Conservation (phyloP, 2,113 vertebrate genomes). For the Nothobranchius furzeri region DNA sequence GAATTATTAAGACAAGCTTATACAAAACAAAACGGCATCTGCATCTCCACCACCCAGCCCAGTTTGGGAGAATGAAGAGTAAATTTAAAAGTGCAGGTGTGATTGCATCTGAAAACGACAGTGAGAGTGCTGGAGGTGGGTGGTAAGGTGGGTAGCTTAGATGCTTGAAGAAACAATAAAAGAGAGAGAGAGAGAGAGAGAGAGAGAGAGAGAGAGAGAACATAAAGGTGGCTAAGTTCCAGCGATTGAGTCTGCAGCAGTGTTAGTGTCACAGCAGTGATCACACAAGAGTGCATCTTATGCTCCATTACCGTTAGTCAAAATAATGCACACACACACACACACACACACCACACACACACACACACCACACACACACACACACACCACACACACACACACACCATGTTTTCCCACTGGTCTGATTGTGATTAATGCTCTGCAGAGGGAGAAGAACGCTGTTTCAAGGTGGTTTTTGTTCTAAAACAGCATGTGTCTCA, state of each 20-base stretch:
- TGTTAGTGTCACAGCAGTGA: constrained; percentile 62
- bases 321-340: constrained; percentile 2
- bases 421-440: constrained; percentile 80
- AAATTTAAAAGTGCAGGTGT: background rate
- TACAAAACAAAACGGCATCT: background rate
- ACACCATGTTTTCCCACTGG: constrained; percentile 17
- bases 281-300: constrained; percentile 69
- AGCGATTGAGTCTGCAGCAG: constrained; percentile 53
- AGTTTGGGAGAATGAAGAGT: constrained; percentile 2
- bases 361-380: too few relatives aligned
- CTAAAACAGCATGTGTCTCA: constrained; percentile 64
- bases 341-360: too few relatives aligned
- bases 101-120: constrained; percentile 7
- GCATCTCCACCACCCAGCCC: background rate
- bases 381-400: constrained; percentile 29
- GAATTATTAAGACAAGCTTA: constrained; percentile 27
- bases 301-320: constrained; percentile 75
- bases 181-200: background rate
- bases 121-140: background rate
- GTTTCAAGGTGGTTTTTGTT: constrained; percentile 81
- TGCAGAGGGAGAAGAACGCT: constrained; percentile 52
- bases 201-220: background rate
- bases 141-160: background rate
- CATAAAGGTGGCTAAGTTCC: constrained; percentile 45
- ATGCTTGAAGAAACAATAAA: constrained; percentile 3